Percentiles rank a stretch among this genome's conserved stretches.
Evolutionary conservation across 2,113 vertebrate species (phyloP).

Genomic region (Entomyzon cyanotis): DNA sequence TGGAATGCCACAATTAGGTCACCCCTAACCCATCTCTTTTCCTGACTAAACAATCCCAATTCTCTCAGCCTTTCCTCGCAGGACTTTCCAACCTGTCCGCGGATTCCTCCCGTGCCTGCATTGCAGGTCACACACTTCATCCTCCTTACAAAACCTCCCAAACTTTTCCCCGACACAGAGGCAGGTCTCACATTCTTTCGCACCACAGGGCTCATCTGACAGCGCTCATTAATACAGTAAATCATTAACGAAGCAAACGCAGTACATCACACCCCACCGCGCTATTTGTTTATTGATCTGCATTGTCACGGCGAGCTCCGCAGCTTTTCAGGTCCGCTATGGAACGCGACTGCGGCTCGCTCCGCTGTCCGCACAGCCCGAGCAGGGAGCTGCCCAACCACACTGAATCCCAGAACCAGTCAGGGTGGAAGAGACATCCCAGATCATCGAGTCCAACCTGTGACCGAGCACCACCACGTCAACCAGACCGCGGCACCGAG

Average conservation of each 20-base stretch:
- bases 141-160: not conserved
- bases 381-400: no score
- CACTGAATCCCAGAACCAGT: not conserved
- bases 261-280: not conserved
- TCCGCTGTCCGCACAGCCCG: not conserved
- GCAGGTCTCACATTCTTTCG: not conserved
- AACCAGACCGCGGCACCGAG: not conserved
- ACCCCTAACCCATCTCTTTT: no score
- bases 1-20: no score
- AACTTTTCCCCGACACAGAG: no score
- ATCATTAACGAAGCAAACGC: not conserved
- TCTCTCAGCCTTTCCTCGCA: not conserved
- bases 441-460: no score
- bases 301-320: not conserved
- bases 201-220: not conserved
- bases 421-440: fast-evolving
- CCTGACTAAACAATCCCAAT: not conserved
- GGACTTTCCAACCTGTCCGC: not conserved
- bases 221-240: no score
- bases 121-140: not conserved
- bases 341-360: not conserved
- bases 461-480: fast-evolving
- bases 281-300: not conserved
- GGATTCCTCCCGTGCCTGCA: not conserved
- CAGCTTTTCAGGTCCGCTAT: not conserved